Evolutionary conservation across 2,888 invertebrate genomes (phyloP), one percentile per base, ranked within the genome.

Genomic region (Phytoseiulus persimilis): DNA sequence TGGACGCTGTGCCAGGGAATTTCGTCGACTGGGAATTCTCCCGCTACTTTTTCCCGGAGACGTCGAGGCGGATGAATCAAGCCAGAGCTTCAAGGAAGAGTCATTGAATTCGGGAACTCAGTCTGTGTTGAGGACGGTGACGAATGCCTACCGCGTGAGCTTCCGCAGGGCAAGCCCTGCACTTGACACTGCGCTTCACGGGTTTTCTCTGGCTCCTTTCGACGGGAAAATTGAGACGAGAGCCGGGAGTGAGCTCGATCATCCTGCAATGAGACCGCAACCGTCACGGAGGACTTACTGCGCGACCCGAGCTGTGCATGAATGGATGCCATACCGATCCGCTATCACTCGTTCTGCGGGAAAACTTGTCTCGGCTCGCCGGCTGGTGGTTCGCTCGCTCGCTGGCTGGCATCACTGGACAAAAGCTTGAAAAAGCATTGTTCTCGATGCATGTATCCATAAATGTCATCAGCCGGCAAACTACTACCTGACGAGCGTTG

Each of bases 351-450:
- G 39, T 9, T 39, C 9, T 39, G 39, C 39, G 39, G 39, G 39
- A 39, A 39, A 39, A 39, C 39, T 39, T 39, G 28, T 65, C 9
- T 18, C 18, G 65, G 65, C 18, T 28, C 65, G 65, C 65, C 18
- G 1, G 65, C 65, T 23, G 5, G 65, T n/a, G n/a, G n/a, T n/a
- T n/a, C n/a, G 65, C 18, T 28, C 65, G 65, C 65, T 28, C 14
- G 65, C 65, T 23, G 5, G 65, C 65, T 23, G 65, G 65, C 1
- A 65, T 65, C 65, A 23, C 65, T 65, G 65, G 65, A 65, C 65
- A 65, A 65, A 65, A 65, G 65, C 65, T 65, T 65, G 65, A 65
- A 65, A 65, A 65, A 65, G 65, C 65, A 65, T 65, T 65, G 65
- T 65, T 65, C 65, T 65, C 65, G 65, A 65, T 23, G 65, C 65